Conservation (phyloP, 2,888 invertebrate genomes). For the Drosophila phalerata region DNA sequence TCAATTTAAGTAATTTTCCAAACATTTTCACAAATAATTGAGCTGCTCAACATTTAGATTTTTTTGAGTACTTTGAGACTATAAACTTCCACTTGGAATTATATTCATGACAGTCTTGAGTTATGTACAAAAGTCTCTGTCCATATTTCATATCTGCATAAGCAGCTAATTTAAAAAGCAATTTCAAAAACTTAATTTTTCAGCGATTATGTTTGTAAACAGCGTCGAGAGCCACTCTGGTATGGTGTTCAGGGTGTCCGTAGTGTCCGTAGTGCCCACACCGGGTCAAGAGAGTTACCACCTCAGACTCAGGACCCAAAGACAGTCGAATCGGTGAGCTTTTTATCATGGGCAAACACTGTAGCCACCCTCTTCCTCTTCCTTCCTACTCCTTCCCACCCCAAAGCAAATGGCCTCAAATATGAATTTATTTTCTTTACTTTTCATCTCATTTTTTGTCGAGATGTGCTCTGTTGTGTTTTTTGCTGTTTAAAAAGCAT, state of each 20-base stretch:
- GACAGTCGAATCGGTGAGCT: conserved; percentile 46
- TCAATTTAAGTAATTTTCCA: too few relatives aligned
- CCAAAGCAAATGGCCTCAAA: conserved; percentile 49
- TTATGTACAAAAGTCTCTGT: conserved; percentile 44
- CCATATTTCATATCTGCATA: conserved; percentile 69
- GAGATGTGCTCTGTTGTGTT: conserved; percentile 32
- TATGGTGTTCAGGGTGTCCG: conserved; percentile 5
- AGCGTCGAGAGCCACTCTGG: conserved; percentile 40
- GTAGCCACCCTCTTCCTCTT: conserved; percentile 32
- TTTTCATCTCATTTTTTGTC: conserved; percentile 74
- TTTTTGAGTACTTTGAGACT: background rate
- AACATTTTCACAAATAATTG: too few relatives aligned
- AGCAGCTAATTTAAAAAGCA: conserved; percentile 83
- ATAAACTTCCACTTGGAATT: background rate
- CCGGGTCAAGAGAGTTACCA: conserved; percentile 37
- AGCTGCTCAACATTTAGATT: background rate
- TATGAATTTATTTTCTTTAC: conserved; percentile 83
- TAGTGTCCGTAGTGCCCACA: conserved; percentile 12
- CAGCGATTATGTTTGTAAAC: conserved; percentile 83
- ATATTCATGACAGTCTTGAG: conserved; percentile 29
- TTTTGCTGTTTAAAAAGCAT: conserved; percentile 67
- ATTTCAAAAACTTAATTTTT: conserved; percentile 85
- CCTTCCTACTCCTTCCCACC: background rate
- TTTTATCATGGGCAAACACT: conserved; percentile 71
- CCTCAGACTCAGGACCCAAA: conserved; percentile 35